Evolutionary conservation across 2,113 vertebrate species (phyloP).

Genomic region (Nannospalax galili): DNA sequence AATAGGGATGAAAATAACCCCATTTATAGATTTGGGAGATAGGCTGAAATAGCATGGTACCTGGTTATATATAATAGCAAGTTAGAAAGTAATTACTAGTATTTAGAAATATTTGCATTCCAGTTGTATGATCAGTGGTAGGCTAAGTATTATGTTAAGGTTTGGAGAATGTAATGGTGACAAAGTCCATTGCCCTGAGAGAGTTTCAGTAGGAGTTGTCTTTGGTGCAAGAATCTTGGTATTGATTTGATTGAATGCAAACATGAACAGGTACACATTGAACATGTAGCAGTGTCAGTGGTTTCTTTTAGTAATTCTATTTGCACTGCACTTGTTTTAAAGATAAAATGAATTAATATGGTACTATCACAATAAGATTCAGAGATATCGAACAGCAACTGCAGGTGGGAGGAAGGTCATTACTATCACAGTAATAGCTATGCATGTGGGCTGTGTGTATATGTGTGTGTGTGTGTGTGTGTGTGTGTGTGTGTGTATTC

Average conservation of each 20-base stretch:
- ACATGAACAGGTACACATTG: background rate
- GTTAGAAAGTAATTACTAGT: background rate
- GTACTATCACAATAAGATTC: background rate
- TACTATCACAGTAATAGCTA: fast-evolving
- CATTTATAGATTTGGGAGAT: background rate
- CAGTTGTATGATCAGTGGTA: too few species aligned
- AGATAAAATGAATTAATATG: background rate
- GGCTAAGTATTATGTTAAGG: fast-evolving
- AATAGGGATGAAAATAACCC: background rate
- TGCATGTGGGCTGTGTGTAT: too few species aligned
- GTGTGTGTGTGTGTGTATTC: too few species aligned
- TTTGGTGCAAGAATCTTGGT: background rate
- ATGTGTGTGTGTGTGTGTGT: too few species aligned
- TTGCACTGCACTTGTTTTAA: background rate
- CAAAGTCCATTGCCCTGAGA: background rate
- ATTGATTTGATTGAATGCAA: background rate
- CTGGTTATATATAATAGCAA: background rate
- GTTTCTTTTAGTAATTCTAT: background rate
- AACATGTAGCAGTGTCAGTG: background rate
- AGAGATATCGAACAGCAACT: background rate
- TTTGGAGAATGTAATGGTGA: background rate
- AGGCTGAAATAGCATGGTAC: background rate
- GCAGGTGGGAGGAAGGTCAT: background rate
- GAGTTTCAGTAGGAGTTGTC: background rate
- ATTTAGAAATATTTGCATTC: background rate